phyloP scores from a whole-genome alignment of 2,113 vertebrate genomes.

The Aldabrachelys gigantea region DNA sequence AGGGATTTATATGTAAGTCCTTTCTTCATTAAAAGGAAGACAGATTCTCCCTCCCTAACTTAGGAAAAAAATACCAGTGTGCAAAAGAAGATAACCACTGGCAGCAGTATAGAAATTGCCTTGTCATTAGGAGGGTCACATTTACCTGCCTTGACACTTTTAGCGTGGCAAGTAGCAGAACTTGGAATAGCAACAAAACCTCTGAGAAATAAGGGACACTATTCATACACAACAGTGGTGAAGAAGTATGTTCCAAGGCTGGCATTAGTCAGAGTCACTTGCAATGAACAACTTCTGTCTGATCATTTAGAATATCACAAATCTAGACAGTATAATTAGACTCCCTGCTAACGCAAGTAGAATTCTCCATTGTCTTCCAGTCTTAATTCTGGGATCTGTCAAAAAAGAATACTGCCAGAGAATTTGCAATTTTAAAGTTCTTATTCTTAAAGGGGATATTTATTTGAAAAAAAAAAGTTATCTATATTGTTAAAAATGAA shows the following conservation, averaged over 20 bases:
- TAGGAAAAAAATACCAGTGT: rapidly evolving
- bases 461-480: neutral
- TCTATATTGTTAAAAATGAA: neutral
- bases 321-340: slow-evolving; percentile 34
- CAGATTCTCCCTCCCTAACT: neutral
- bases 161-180: neutral
- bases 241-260: neutral
- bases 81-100: rapidly evolving
- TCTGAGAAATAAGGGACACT: neutral
- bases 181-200: neutral
- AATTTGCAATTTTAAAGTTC: neutral
- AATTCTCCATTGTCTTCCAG: neutral
- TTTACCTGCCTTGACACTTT: neutral
- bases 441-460: neutral
- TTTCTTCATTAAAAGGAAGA: neutral
- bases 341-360: slow-evolving; percentile 41
- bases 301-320: slow-evolving; percentile 15
- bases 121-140: neutral
- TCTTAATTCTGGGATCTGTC: slow-evolving; percentile 37
- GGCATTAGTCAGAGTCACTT: neutral
- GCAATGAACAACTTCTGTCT: neutral
- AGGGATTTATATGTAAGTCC: neutral
- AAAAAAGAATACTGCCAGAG: neutral
- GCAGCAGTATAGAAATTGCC: neutral
- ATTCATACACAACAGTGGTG: neutral